Evolutionary conservation across 2,797 vertebrate species (phyloP), one percentile per base, ranked within the genome.

Genomic region (Galagoides demidoff): DNA sequence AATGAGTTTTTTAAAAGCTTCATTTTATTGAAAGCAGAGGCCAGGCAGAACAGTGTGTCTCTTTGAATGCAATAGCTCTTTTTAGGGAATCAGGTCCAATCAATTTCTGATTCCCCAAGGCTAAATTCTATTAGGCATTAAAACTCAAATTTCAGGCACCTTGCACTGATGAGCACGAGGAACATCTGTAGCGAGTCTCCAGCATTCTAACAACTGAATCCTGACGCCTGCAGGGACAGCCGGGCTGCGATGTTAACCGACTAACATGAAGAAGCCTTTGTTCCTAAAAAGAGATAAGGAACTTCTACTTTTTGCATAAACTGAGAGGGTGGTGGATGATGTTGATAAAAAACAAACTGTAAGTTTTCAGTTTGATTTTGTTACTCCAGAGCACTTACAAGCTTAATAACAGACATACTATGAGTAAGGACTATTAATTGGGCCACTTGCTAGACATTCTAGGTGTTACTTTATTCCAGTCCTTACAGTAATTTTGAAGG

Each of bases 61-160:
- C 89, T 96, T 68, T 85, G 78, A 98, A 96, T 90, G 91, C 92
- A 39, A 7, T 55, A 25, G 17, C 96, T 77, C 74, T 96, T 97
- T 95, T 83, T 64, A 96, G 86, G 79, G 78, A 98, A 94, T 90
- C 84, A 71, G 82, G n/a, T 68, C 95, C 92, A 97, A 73, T 25
- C 85, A 96, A 74, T 96, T 96, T 85, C 97, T 91, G 74, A 91
- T 87, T 89, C 79, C 29, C 34, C 20, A 17, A 94, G n/a, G 95
- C 96, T 97, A 96, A 73, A 97, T 96, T 97, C 95, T 94, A 97
- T 89, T 95, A 97, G 96, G 81, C 81, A 97, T 97, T 98, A 96
- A 97, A 90, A 97, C 68, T 96, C 90, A 95, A 94, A 97, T 98
- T 98, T 98, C 23, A 95, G 85, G 79, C 63, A 68, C 82, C 94